phyloP scores from a whole-genome alignment of 2,113 vertebrate species.

The Brachirus orientalis region DNA sequence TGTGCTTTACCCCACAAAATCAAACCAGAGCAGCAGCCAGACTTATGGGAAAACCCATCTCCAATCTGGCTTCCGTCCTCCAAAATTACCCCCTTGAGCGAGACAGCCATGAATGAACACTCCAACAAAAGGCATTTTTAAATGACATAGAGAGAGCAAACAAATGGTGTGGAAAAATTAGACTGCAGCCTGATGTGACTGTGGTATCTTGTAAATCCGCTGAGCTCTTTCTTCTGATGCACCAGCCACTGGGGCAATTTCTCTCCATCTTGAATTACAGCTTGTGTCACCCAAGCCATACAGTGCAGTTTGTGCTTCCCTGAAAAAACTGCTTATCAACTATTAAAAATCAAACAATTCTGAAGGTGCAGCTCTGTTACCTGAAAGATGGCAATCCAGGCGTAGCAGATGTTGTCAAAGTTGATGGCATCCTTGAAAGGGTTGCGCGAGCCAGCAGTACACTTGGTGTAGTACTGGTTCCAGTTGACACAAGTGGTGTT shows the following conservation, averaged over 20 bases:
- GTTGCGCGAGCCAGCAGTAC: constrained; percentile 90
- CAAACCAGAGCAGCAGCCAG: not conserved
- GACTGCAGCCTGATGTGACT: constrained; percentile 6
- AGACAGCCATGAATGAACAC: constrained; percentile 21
- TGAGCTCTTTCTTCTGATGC: constrained; percentile 37
- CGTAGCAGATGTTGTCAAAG: constrained; percentile 98
- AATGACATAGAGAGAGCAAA: constrained; percentile 47
- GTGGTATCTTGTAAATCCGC: constrained; percentile 47
- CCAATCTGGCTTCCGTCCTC: constrained; percentile 9
- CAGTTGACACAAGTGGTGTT: constrained; percentile 97
- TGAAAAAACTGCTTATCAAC: not conserved
- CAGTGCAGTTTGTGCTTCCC: too few species aligned
- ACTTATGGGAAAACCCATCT: constrained; percentile 18
- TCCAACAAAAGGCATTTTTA: constrained; percentile 26
- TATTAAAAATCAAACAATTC: not conserved
- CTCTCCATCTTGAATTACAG: constrained; percentile 9
- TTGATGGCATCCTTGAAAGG: constrained; percentile 99
- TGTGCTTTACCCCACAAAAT: constrained; percentile 7
- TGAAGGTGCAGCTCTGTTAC: constrained; percentile 63
- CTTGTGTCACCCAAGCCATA: constrained; percentile 6
- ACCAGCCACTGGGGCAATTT: too few species aligned
- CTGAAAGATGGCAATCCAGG: constrained; percentile 99
- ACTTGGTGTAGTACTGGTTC: constrained; percentile 98
- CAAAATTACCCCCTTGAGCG: constrained; percentile 16
- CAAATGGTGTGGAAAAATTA: constrained; percentile 52